These are phyloP conservation scores for Propithecus deckenii DNA, from an alignment of 2,797 vertebrate species.

Conservation along the genomic window DNA sequence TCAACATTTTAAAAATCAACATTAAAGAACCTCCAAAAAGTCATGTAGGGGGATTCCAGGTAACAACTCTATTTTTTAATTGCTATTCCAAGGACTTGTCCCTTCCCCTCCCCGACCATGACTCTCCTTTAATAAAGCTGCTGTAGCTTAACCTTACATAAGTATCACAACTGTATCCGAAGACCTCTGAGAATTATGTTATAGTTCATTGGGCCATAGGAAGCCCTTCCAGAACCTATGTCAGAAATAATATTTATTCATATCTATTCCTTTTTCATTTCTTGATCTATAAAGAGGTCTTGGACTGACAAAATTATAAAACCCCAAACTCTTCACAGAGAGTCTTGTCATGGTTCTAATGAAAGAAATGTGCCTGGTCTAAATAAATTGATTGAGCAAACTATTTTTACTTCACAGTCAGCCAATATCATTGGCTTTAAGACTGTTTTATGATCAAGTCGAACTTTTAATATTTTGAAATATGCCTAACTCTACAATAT, in stretches of 20 bases:
- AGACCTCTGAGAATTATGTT: conserved; percentile 1
- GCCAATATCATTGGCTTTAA: background rate
- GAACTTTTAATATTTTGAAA: conserved; percentile 33
- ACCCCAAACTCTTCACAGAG: background rate
- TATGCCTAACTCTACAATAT: background rate
- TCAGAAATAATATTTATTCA: background rate
- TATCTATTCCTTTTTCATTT: background rate
- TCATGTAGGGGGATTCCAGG: background rate
- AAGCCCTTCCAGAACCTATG: background rate
- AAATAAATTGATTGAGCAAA: background rate
- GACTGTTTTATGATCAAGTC: background rate
- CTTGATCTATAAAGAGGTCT: background rate
- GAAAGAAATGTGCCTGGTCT: background rate
- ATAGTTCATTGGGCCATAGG: background rate
- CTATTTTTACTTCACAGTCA: background rate
- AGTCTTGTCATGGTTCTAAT: background rate
- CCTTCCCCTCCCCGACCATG: background rate
- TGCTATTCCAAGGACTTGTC: background rate
- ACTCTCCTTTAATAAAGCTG: background rate
- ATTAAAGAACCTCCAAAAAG: background rate
- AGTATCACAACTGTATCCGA: background rate
- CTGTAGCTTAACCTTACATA: background rate
- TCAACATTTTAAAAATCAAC: conserved; percentile 23
- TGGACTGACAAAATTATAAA: background rate
- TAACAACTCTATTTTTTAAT: background rate